phyloP scores from a whole-genome alignment of 1,140 invertebrate species.

The Spodoptera frugiperda region DNA sequence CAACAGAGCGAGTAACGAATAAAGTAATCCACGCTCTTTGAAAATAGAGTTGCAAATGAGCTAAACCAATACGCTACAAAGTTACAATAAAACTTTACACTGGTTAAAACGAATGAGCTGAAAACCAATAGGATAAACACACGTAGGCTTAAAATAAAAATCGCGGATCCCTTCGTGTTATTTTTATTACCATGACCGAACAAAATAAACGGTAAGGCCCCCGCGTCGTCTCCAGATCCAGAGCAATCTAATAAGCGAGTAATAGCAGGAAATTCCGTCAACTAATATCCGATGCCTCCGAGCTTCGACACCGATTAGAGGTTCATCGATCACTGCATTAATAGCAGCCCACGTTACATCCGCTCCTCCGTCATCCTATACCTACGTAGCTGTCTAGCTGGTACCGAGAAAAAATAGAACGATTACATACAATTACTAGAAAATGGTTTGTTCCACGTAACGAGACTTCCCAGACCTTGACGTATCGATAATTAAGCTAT shows the following conservation, averaged over 20 bases:
- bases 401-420: constrained; percentile 13
- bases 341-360: constrained; percentile 12
- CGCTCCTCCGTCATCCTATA: not conserved
- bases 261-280: constrained; percentile 19
- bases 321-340: constrained; percentile 34
- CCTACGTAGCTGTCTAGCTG: not conserved
- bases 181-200: not conserved
- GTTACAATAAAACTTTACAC: no score
- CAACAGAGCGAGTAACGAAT: no score
- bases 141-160: not conserved
- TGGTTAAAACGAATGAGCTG: not conserved
- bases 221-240: not conserved
- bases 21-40: no score
- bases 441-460: constrained; percentile 13
- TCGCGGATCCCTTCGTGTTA: constrained; percentile 10
- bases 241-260: constrained; percentile 15
- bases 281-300: not conserved
- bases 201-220: not conserved
- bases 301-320: constrained; percentile 32
- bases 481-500: constrained; percentile 43
- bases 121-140: not conserved
- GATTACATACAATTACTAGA: constrained; percentile 9
- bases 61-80: no score
- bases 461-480: constrained; percentile 33
- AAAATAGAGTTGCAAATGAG: no score